Percentiles rank a stretch among this genome's conserved stretches.
These are phyloP conservation scores for Drosophila niveifrons DNA, from an alignment of 2,888 invertebrate genomes.

Conservation along the genomic window DNA sequence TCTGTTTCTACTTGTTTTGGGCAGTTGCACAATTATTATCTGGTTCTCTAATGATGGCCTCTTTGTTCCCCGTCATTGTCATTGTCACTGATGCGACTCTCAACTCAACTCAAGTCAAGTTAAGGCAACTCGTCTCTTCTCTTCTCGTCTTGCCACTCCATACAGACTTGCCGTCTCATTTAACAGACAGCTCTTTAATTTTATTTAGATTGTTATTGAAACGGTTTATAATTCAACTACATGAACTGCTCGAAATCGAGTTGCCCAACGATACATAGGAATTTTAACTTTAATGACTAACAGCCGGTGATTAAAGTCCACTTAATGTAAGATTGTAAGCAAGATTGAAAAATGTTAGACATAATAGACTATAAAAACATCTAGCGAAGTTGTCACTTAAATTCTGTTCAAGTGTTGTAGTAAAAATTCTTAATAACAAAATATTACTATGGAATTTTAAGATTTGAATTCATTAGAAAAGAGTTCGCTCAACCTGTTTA, in stretches of 20 bases:
- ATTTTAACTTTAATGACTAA: too few relatives aligned
- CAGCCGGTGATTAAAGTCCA: too few relatives aligned
- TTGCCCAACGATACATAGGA: neutral
- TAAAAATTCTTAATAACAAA: too few relatives aligned
- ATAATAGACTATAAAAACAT: too few relatives aligned
- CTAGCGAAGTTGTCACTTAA: too few relatives aligned
- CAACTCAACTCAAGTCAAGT: neutral
- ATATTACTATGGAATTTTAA: too few relatives aligned
- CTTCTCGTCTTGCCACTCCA: neutral
- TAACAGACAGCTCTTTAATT: conserved; percentile 64
- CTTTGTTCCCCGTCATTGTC: conserved; percentile 36
- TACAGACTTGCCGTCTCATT: conserved; percentile 62
- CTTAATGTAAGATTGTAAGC: too few relatives aligned
- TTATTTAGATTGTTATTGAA: conserved; percentile 71
- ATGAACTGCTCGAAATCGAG: neutral
- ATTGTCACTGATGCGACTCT: neutral
- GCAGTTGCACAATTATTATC: conserved; percentile 62
- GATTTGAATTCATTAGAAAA: too few relatives aligned
- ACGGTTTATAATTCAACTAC: conserved; percentile 38
- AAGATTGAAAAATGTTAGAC: too few relatives aligned
- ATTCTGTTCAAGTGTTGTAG: too few relatives aligned
- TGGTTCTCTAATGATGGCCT: conserved; percentile 60
- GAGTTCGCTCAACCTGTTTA: too few relatives aligned
- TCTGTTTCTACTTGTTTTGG: conserved; percentile 45
- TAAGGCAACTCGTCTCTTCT: conserved; percentile 2